Base-by-base conservation (phyloP, 2,888 invertebrate species). In the Nomada goodeniana region DNA sequence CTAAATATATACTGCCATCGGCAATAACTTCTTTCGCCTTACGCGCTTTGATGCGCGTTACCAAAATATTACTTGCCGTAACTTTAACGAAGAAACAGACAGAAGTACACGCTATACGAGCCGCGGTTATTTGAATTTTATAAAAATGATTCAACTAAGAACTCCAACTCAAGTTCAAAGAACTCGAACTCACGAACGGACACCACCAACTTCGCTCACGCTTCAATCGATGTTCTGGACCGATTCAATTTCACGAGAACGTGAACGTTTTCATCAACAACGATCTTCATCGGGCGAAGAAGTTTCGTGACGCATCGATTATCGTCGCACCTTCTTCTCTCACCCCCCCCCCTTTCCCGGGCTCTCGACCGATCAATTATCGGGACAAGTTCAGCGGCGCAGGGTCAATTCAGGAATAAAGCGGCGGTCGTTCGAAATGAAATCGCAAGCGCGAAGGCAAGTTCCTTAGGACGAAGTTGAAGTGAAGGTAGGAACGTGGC, bases 391-490 rank as follows among this genome's bases (percentile, higher is more conserved):
- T 63, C 63, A 65, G 47, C 63, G 50, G 70, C 73, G 73, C 67
- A 63, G 88, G 69, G 81, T 71, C 76, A 69, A 60, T 71, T 47
- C 73, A 44, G 60, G 74, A 79, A 79, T 79, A 78, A 82, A 44
- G 76, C 79, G 60, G 73, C 63, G 80, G 70, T 83, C 77, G 85
- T 85, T 85, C 77, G 86, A 87, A 91, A 91, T 89, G 91, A 92
- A 92, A 92, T 91, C 90, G 91, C 90, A 92, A 91, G 91, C 92
- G 91, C 86, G 90, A 91, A 91, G 90, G 91, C 90, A 90, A 91
- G 36, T 90, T 92, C 88, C 91, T 91, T 90, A 87, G 90, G 90
- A 88, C 90, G 89, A 89, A 88, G 87, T 89, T 88, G 90, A 90
- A 90, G 89, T 86, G 90, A 89, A 90, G 89, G 90, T 91, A 91